These are phyloP conservation scores for Harpalus rubripes DNA, from an alignment of 2,888 invertebrate species.

Conservation along the genomic window DNA sequence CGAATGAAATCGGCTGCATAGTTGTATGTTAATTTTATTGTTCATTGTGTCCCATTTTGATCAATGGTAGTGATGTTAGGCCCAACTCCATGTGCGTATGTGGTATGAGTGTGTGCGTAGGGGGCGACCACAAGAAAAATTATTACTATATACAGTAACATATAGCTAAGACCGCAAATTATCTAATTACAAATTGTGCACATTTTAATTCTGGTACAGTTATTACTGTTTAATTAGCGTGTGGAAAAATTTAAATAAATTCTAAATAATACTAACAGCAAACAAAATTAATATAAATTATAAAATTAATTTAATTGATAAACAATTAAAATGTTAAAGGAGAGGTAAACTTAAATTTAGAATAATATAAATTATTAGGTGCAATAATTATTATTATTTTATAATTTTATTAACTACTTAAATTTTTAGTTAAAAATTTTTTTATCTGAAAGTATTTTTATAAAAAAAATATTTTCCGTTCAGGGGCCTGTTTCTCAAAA, in stretches of 20 bases:
- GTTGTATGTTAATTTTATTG: slow-evolving; percentile 62
- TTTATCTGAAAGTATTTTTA: not conserved
- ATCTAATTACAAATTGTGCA: slow-evolving; percentile 10
- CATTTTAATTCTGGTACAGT: not conserved
- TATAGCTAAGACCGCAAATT: not conserved
- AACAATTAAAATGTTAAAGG: not conserved
- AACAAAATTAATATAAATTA: not conserved
- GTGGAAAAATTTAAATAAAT: not conserved
- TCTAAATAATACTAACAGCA: not conserved
- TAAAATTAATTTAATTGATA: not conserved
- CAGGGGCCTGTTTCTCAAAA: no score
- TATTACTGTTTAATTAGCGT: not conserved
- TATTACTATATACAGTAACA: slow-evolving; percentile 6
- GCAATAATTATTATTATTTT: not conserved
- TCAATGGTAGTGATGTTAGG: slow-evolving; percentile 50
- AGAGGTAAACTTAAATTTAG: not conserved
- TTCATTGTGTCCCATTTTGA: slow-evolving; percentile 64
- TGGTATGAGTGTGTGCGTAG: slow-evolving; percentile 46
- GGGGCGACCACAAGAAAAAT: slow-evolving; percentile 18
- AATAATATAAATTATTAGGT: not conserved
- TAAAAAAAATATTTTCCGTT: no score
- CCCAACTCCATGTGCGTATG: slow-evolving; percentile 25
- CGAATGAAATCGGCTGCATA: slow-evolving; percentile 34
- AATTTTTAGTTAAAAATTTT: not conserved
- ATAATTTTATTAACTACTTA: not conserved